Percentiles rank a stretch among this genome's conserved stretches.
These are phyloP conservation scores for Ophioninae sp. DNA, from an alignment of 2,888 invertebrate species.

Conservation along the genomic window DNA sequence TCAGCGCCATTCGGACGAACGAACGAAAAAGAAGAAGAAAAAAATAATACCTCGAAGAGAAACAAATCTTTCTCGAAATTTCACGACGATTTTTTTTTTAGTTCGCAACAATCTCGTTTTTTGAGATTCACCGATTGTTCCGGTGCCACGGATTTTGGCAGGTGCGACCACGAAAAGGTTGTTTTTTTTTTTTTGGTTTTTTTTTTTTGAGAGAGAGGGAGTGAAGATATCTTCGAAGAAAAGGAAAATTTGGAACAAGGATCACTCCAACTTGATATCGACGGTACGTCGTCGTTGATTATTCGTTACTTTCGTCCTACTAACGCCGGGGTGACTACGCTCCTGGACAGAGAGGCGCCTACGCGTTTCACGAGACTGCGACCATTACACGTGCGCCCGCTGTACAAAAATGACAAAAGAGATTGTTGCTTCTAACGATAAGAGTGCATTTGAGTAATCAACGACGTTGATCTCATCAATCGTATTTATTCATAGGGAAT, in stretches of 20 bases:
- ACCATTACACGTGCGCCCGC: constrained; percentile 15
- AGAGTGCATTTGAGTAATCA: background rate
- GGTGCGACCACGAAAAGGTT: background rate
- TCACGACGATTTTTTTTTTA: background rate
- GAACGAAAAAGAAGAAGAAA: background rate
- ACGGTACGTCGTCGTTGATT: constrained; percentile 34
- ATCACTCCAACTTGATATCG: background rate
- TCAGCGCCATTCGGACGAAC: background rate
- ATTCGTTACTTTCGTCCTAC: background rate
- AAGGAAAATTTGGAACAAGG: background rate
- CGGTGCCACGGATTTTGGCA: background rate
- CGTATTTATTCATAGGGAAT: background rate
- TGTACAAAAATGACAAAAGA: constrained; percentile 8
- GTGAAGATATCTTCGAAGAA: background rate
- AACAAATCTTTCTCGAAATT: background rate
- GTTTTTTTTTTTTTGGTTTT: constrained; percentile 1
- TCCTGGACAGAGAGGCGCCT: constrained; percentile 13
- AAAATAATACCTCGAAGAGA: background rate
- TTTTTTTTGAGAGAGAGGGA: background rate
- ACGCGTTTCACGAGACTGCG: constrained; percentile 11
- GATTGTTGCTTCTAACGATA: background rate
- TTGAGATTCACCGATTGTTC: no score
- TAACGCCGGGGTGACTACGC: constrained; percentile 1
- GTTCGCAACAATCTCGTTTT: background rate
- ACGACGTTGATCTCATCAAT: background rate